Base-by-base conservation (phyloP, 2,888 invertebrate genomes). In the Ceratothoa steindachneri region DNA sequence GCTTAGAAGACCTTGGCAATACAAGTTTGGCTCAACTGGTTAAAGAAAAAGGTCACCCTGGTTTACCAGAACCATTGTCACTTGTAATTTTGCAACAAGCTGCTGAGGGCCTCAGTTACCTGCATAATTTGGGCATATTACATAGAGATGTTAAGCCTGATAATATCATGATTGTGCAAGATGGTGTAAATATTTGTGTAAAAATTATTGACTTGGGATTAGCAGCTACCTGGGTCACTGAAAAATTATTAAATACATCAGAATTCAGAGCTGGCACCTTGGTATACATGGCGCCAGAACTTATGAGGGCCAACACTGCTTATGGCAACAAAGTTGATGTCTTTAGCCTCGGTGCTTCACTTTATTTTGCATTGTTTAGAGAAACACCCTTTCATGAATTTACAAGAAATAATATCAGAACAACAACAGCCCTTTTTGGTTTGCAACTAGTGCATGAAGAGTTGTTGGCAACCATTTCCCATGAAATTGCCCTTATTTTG, bases 141-240 rank as follows among this genome's bases (percentile, higher is more conserved):
- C 76, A 76, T 41, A 65, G 76, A 68, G 76, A 76, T 60, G 73
- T 76, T 4, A 76, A 76, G 30, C 73, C 76, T 22, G 76, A 76
- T 22, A 76, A 76, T 30, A 70, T 76, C 27, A 76, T 76, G 76
- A 64, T 76, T 4, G 30, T 67, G 55, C 67, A 67, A 4, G 24
- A 29, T 0, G 30, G 24, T 29, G 30, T 30, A 27, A 65, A 66
- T 41, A 41, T 66, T 2, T 64, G 65, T 5, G 52, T 72, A 24
- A 76, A 76, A 60, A 52, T 76, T 53, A 76, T 76, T 31, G 76
- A 76, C 64, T 64, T 76, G 22, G 76, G 76, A 0, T 53, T 76
- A 28, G 72, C 76, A 15, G 65, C 69, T 24, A 31, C 28, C 15
- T 76, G 67, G 51, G 65, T 41, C 0, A 51, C 69, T 15, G 73